Conservation (phyloP, 2,797 vertebrate genomes). For the Glossophaga mutica region DNA sequence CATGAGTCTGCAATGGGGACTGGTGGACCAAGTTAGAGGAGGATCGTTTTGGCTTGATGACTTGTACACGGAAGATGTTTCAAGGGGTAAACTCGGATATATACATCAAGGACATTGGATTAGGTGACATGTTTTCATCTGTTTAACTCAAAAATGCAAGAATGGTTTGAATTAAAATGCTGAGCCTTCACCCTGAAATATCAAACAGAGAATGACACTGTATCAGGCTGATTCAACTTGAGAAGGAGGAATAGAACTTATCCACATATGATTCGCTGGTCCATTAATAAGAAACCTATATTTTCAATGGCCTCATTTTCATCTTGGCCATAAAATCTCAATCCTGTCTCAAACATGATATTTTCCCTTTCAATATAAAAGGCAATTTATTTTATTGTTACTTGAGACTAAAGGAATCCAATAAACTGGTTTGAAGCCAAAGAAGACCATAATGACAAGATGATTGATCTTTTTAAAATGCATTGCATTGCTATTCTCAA, state of each 20-base stretch:
- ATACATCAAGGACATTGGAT: not conserved
- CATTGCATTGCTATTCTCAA: slow-evolving; percentile 55
- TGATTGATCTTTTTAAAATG: slow-evolving; percentile 71
- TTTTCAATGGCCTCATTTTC: slow-evolving; percentile 63
- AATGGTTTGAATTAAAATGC: not conserved
- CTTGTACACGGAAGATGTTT: not conserved
- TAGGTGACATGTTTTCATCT: not conserved
- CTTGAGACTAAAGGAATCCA: slow-evolving; percentile 70
- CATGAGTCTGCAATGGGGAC: not conserved
- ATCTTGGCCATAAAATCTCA: slow-evolving; percentile 65
- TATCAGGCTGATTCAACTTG: not conserved
- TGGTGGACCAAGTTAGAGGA: not conserved
- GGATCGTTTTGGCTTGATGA: not conserved
- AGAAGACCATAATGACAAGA: slow-evolving; percentile 66
- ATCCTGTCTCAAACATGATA: slow-evolving; percentile 56
- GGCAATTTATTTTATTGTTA: slow-evolving; percentile 73
- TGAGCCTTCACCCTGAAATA: not conserved
- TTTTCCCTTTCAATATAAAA: slow-evolving; percentile 69
- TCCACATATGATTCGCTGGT: not conserved
- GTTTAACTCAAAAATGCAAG: not conserved
- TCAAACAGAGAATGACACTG: not conserved
- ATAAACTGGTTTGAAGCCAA: slow-evolving; percentile 67
- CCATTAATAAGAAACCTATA: slow-evolving; percentile 43
- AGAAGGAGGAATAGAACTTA: not conserved
- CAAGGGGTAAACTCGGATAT: not conserved